Percentiles rank a stretch among this genome's conserved stretches.
Evolutionary conservation across 2,888 invertebrate species (phyloP).

Genomic region (Nomada goodeniana): DNA sequence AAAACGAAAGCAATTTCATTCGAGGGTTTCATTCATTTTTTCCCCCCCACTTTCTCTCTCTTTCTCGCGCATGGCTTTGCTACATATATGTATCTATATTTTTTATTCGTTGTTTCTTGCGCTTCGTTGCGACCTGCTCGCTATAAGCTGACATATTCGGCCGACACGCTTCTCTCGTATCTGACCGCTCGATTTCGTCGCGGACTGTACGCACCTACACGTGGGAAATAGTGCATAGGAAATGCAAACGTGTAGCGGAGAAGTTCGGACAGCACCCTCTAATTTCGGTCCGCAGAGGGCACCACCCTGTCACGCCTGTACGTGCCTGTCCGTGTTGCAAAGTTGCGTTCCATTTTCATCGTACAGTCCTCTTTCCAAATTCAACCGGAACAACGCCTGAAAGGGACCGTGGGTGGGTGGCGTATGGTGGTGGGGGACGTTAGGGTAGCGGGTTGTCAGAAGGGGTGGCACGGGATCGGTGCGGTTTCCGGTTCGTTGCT

Average conservation of each 20-base stretch:
- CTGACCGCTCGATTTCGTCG: conserved; percentile 38
- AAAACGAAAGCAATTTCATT: conserved; percentile 69
- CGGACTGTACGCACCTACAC: conserved; percentile 74
- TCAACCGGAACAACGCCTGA: conserved; percentile 69
- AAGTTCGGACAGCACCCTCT: conserved; percentile 80
- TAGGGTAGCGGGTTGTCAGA: too few species aligned
- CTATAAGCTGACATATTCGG: conserved; percentile 61
- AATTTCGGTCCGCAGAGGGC: conserved; percentile 79
- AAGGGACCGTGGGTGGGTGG: conserved; percentile 32
- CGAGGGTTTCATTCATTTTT: conserved; percentile 64
- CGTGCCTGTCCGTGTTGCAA: conserved; percentile 74
- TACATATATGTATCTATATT: background rate
- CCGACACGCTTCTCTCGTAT: conserved; percentile 18
- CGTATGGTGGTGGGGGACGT: too few species aligned
- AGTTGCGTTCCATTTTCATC: conserved; percentile 73
- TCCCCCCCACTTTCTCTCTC: conserved; percentile 5
- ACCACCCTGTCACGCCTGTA: conserved; percentile 76
- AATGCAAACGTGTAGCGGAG: conserved; percentile 79
- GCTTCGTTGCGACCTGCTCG: conserved; percentile 44
- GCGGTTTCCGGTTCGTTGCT: conserved; percentile 61
- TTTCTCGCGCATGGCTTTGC: background rate
- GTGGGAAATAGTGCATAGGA: conserved; percentile 80
- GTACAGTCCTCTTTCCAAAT: conserved; percentile 73
- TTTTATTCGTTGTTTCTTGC: conserved; percentile 44
- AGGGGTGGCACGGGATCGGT: conserved; percentile 42